Evolutionary conservation across 2,888 invertebrate species (phyloP).

Genomic region (Orchesellides sinensis): DNA sequence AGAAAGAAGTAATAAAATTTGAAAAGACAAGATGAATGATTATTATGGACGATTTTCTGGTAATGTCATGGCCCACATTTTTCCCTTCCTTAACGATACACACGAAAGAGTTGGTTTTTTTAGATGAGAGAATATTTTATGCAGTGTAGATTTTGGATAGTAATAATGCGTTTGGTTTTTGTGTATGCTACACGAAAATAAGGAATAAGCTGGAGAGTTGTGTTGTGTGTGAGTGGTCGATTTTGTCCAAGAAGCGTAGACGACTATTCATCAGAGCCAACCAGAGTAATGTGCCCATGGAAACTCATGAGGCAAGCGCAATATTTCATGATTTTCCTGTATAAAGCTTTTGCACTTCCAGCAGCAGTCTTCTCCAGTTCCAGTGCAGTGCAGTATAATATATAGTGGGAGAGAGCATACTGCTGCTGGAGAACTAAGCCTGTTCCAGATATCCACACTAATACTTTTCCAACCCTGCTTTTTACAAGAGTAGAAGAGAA

Average conservation of each 20-base stretch:
- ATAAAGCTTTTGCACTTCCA: background rate
- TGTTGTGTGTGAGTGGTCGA: constrained; percentile 73
- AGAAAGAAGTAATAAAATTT: constrained; percentile 26
- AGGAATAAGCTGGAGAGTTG: constrained; percentile 49
- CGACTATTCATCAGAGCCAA: constrained; percentile 74
- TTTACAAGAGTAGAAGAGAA: constrained; percentile 39
- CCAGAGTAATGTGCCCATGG: constrained; percentile 74
- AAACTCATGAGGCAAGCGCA: constrained; percentile 74
- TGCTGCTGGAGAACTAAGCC: no score
- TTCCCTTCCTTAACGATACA: background rate
- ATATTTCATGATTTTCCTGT: constrained; percentile 72
- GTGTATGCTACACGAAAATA: no score
- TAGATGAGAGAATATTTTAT: background rate
- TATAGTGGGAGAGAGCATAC: background rate
- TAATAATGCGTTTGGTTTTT: no score
- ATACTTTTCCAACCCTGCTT: no score
- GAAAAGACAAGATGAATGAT: constrained; percentile 57
- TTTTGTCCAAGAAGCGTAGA: constrained; percentile 73
- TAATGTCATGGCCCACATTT: constrained; percentile 52
- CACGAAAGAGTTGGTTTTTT: background rate
- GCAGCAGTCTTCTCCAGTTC: background rate
- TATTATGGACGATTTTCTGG: constrained; percentile 49
- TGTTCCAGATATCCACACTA: background rate
- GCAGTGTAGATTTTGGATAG: background rate
- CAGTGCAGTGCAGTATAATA: no score